Conservation (phyloP, 1,140 invertebrate species). For the Cheumatopsyche charites region DNA sequence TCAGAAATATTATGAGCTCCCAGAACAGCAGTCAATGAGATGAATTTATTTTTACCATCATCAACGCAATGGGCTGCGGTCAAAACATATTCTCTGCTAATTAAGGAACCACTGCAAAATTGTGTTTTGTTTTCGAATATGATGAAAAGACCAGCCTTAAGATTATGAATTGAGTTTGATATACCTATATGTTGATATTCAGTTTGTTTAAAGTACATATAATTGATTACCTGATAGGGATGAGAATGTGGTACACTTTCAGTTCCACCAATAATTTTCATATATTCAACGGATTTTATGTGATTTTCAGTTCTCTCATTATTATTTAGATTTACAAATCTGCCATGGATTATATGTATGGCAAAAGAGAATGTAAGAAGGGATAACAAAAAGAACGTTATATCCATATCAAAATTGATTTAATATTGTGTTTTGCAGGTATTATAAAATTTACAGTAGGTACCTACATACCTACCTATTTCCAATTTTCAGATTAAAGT, state of each 20-base stretch:
- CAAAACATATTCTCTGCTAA: conserved; percentile 62
- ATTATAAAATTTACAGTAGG: too few species aligned
- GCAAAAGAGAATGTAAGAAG: too few species aligned
- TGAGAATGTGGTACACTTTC: conserved; percentile 41
- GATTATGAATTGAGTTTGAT: background rate
- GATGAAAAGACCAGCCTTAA: conserved; percentile 41
- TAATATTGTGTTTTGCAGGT: too few species aligned
- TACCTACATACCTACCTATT: too few species aligned
- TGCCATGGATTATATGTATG: too few species aligned
- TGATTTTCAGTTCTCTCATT: conserved; percentile 42
- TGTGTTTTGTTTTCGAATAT: conserved; percentile 51
- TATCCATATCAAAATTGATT: too few species aligned
- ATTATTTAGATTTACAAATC: too few species aligned
- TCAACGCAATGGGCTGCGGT: conserved; percentile 67
- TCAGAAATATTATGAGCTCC: conserved; percentile 61
- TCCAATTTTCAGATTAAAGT: too few species aligned
- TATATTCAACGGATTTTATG: conserved; percentile 26
- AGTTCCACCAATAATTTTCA: conserved; percentile 41
- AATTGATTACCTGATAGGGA: conserved; percentile 43
- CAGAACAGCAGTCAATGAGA: conserved; percentile 53
- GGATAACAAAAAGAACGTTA: too few species aligned
- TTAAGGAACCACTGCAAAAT: conserved; percentile 68
- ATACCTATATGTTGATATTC: too few species aligned
- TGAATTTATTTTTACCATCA: conserved; percentile 41
- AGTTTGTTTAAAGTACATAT: too few species aligned